Conservation (phyloP, 2,797 vertebrate genomes). For the Caiman crocodilus region DNA sequence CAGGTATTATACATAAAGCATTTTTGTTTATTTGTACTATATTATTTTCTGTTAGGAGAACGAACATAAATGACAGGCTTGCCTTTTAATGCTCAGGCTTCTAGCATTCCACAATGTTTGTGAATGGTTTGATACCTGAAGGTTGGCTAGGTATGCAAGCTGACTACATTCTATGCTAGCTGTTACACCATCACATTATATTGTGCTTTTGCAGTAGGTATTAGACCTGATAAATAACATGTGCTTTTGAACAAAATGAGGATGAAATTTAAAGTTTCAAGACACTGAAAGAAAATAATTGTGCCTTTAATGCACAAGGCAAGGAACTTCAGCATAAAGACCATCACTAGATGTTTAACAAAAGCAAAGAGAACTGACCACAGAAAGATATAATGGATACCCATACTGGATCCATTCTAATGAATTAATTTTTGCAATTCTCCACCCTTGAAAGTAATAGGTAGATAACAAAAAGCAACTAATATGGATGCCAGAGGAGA, state of each 20-base stretch:
- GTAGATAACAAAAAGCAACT: not conserved
- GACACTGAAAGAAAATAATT: not conserved
- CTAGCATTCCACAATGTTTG: not conserved
- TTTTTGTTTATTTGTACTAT: not conserved
- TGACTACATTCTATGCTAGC: not conserved
- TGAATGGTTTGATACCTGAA: not conserved
- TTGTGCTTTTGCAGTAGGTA: not conserved
- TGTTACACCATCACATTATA: not conserved
- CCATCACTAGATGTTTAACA: not conserved
- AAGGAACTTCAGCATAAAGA: not conserved
- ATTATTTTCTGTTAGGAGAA: not conserved
- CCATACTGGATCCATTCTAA: not conserved
- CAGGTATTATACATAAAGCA: accelerated
- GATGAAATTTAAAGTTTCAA: not conserved
- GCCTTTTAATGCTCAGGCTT: not conserved
- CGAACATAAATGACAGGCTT: not conserved
- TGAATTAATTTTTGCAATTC: not conserved
- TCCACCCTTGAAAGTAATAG: not conserved
- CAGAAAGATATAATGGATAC: not conserved
- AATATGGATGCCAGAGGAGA: not conserved
- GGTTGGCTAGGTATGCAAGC: not conserved
- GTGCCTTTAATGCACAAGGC: not conserved
- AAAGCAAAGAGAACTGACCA: not conserved
- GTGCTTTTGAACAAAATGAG: not conserved
- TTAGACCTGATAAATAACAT: not conserved